Evolutionary conservation across 2,888 invertebrate species (phyloP).

Genomic region (Rotaria macrura): DNA sequence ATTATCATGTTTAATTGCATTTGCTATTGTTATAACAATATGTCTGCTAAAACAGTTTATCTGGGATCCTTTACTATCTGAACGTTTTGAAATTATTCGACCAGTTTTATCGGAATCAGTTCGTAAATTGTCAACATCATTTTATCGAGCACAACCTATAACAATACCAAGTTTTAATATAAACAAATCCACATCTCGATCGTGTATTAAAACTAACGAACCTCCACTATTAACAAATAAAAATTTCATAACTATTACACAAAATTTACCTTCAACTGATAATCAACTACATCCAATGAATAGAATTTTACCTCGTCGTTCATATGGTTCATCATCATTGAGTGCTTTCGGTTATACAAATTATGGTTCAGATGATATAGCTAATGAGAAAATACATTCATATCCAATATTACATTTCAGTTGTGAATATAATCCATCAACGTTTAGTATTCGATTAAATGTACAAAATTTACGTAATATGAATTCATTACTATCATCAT

Average conservation of each 20-base stretch:
- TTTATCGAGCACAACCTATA: not conserved
- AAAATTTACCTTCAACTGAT: not conserved
- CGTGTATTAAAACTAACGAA: not conserved
- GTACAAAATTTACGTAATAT: not conserved
- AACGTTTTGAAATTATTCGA: not conserved
- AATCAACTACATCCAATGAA: not conserved
- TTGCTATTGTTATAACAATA: not conserved
- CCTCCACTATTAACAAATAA: not conserved
- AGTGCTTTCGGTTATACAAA: not conserved
- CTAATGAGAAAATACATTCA: not conserved
- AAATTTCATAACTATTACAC: not conserved
- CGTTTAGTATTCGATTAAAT: not conserved
- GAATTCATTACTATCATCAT: not conserved
- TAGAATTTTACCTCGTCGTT: not conserved
- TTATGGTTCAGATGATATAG: not conserved
- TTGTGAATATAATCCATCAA: slow-evolving; percentile 16
- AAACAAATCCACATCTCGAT: not conserved
- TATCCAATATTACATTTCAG: not conserved
- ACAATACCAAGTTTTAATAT: not conserved
- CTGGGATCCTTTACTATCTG: not conserved
- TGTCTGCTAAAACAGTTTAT: not conserved
- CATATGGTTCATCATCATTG: not conserved
- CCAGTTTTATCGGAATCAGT: not conserved
- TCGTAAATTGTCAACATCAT: not conserved
- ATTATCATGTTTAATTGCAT: not conserved